phyloP scores from a whole-genome alignment of 2,113 vertebrate species.

The Rhombomys opimus region DNA sequence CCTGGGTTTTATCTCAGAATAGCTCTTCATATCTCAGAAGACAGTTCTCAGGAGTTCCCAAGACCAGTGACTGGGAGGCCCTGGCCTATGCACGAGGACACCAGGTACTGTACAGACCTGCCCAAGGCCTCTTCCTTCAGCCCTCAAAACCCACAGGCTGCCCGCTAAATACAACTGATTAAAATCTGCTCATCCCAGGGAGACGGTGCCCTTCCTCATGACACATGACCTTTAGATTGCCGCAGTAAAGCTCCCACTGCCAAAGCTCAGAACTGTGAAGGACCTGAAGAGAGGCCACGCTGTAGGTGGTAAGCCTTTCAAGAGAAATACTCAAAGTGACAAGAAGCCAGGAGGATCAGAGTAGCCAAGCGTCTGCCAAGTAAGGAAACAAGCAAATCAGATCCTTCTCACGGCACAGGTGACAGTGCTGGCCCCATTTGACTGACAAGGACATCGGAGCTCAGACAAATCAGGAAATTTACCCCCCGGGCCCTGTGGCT shows the following conservation, averaged over 20 bases:
- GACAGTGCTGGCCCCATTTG: neutral
- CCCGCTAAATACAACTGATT: neutral
- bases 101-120: neutral
- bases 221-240: neutral
- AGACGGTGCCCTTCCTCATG: neutral
- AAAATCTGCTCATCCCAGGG: neutral
- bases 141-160: neutral
- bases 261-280: neutral
- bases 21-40: neutral
- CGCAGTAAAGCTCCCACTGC: neutral
- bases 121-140: neutral
- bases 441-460: neutral
- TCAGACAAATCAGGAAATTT: neutral
- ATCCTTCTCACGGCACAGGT: accelerated
- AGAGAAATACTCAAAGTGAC: neutral
- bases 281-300: neutral
- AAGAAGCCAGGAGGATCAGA: neutral
- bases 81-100: neutral
- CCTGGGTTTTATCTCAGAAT: neutral
- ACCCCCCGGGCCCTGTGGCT: neutral
- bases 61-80: neutral
- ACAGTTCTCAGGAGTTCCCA: neutral
- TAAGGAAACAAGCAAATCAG: neutral
- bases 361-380: neutral
- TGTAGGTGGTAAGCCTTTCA: neutral